These are phyloP conservation scores for Aplodontia rufa DNA, from an alignment of 2,113 vertebrate species.

Conservation along the genomic window DNA sequence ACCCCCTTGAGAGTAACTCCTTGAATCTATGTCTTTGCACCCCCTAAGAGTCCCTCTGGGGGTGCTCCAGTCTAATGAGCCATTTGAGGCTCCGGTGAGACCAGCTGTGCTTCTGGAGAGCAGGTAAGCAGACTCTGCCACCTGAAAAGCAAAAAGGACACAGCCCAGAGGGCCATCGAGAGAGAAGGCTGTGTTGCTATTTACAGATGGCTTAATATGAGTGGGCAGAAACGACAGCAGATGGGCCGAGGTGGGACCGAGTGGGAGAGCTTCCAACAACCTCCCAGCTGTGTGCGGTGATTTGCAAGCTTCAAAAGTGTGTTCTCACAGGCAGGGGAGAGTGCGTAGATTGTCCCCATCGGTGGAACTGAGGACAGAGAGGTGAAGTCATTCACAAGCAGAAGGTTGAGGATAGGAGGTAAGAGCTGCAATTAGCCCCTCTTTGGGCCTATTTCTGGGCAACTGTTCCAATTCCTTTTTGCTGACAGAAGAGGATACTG, in stretches of 20 bases:
- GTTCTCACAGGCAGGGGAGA: not conserved
- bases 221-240: constrained; percentile 41
- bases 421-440: not conserved
- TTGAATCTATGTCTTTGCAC: not conserved
- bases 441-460: not conserved
- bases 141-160: not conserved
- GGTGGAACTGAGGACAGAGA: not conserved
- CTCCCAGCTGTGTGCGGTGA: not conserved
- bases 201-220: constrained; percentile 43
- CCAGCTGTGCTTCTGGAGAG: not conserved
- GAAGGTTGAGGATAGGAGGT: accelerated
- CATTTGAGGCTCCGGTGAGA: not conserved
- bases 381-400: not conserved
- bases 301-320: not conserved
- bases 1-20: accelerated
- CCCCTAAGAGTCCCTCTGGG: not conserved
- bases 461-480: not conserved
- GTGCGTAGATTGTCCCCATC: accelerated
- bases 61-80: accelerated
- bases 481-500: not conserved
- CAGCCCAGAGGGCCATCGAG: not conserved
- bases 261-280: not conserved
- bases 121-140: not conserved
- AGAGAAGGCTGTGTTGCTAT: not conserved
- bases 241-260: not conserved